Percentiles rank a stretch among this genome's conserved stretches.
These are phyloP conservation scores for Poeciliopsis gracilis DNA, from an alignment of 2,797 vertebrate species.

Conservation along the genomic window DNA sequence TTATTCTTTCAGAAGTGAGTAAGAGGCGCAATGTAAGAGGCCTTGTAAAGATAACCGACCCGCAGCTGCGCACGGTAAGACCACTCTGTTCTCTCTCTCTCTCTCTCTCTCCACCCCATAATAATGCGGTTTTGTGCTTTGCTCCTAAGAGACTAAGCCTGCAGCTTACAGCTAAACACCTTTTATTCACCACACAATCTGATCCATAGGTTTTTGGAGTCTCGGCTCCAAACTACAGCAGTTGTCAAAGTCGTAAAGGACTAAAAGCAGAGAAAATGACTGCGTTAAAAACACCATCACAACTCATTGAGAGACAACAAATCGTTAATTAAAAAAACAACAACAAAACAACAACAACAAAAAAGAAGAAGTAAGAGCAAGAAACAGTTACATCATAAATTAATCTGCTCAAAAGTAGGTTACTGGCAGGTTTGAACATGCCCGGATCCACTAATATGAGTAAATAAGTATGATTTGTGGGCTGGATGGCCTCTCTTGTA, in stretches of 20 bases:
- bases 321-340: not conserved
- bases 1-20: constrained; percentile 23
- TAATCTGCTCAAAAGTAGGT: constrained; percentile 20
- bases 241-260: not conserved
- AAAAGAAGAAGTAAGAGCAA: not conserved
- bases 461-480: constrained; percentile 6
- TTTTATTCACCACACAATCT: constrained; percentile 59
- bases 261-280: not conserved
- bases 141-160: constrained; percentile 45
- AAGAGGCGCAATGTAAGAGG: constrained; percentile 66
- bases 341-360: not conserved
- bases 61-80: constrained; percentile 55
- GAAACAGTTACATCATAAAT: not conserved
- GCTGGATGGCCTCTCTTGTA: not conserved
- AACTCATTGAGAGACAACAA: not conserved
- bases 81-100: constrained; percentile 22
- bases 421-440: not conserved
- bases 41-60: constrained; percentile 55
- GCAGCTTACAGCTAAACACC: constrained; percentile 48
- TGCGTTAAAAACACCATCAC: not conserved
- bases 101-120: not conserved
- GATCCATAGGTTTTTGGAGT: constrained; percentile 31
- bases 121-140: constrained; percentile 37
- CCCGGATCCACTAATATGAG: not conserved
- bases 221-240: not conserved